Evolutionary conservation across 2,797 vertebrate genomes (phyloP), one percentile per base, ranked within the genome.

Genomic region (Onychomys torridus): DNA sequence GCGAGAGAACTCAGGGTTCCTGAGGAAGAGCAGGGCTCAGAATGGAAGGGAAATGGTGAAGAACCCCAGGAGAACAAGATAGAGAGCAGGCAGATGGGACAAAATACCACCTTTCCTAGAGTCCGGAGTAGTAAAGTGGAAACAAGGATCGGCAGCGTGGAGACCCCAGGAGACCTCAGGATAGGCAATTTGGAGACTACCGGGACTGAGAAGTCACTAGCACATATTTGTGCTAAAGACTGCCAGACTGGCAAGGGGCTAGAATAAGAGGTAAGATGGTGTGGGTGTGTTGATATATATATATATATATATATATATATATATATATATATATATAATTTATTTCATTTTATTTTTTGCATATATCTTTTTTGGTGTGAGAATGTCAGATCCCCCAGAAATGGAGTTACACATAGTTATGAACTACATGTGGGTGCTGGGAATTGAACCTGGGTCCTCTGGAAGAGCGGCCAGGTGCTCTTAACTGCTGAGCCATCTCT

Each of bases 1-100:
- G 17, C 16, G 29, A 67, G 90, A 92, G 78, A 84, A 79, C 63
- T 87, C 71, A 92, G 93, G 76, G 65, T 71, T 79, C 71, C 83
- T 37, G 65, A 86, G 69, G 71, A 57, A 12, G 29, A 40, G 25
- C 67, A 29, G 27, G 55, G 29, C 93, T 92, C 59, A 40, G 49
- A 89, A 19, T 14, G 34, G 55, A 63, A 77, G 40, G 52, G 71
- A 61, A 78, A 76, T 17, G 55, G n/a, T 87, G 59, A 76, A 55
- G 63, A 87, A 79, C 43, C 55, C 27, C 25, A 55, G 21, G 25
- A 86, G 61, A 32, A 46, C 17, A 21, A 59, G 89, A 61, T 13
- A 21, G 29, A 8, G 46, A 65, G 27, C 1, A 67, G 37, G 40
- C 10, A 6, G 27, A 13, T 10, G 19, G 65, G 77, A 59, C 37